Evolutionary conservation across 2,797 vertebrate species (phyloP).

Genomic region (Perodicticus potto): DNA sequence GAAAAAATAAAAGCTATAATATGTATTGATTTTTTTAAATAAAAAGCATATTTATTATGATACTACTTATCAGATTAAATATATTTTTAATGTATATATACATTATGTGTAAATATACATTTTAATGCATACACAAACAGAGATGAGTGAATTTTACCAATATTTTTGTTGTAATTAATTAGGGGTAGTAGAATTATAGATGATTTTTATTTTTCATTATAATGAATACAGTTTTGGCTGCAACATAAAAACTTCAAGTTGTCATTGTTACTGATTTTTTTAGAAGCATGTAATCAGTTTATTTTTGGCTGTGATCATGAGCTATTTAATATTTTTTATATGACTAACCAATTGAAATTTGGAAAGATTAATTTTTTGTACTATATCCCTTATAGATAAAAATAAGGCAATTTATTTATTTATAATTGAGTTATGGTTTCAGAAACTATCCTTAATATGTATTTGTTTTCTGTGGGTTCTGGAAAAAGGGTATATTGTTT

Average conservation of each 20-base stretch:
- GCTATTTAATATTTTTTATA: conserved; percentile 70
- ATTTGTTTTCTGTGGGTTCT: conserved; percentile 5
- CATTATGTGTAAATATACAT: too few species aligned
- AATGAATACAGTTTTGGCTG: conserved; percentile 49
- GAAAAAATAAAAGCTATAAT: too few species aligned
- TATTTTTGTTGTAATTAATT: too few species aligned
- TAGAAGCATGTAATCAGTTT: conserved; percentile 68
- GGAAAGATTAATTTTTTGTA: conserved; percentile 72
- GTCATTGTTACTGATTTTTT: conserved; percentile 70
- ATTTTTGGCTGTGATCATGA: conserved; percentile 59
- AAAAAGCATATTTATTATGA: too few species aligned
- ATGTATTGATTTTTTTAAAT: too few species aligned
- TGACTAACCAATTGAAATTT: conserved; percentile 61
- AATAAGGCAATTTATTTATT: conserved; percentile 62
- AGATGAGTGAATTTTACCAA: too few species aligned
- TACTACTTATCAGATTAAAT: too few species aligned
- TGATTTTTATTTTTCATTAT: conserved; percentile 27
- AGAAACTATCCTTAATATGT: conserved; percentile 22
- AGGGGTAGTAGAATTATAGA: too few species aligned
- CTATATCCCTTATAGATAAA: conserved; percentile 46
- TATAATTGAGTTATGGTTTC: conserved; percentile 42
- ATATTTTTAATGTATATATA: too few species aligned
- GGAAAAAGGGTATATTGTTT: conserved; percentile 27
- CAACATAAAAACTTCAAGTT: conserved; percentile 48
- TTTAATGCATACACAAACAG: too few species aligned